Evolutionary conservation across 1,140 invertebrate species (phyloP).

Genomic region (Drosophila virilis): DNA sequence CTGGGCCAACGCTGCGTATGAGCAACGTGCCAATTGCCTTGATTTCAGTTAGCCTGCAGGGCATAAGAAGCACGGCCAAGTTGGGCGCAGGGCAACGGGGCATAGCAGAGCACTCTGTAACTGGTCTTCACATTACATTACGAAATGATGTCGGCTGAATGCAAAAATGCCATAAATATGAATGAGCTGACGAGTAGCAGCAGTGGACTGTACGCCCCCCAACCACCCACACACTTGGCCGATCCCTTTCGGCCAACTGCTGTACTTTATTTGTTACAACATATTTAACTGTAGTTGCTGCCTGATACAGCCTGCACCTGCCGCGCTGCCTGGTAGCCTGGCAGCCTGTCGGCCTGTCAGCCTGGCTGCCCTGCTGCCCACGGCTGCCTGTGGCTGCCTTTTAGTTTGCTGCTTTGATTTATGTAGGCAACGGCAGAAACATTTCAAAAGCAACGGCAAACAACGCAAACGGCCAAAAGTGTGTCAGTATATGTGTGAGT

Average conservation of each 20-base stretch:
- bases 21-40: constrained; percentile 80
- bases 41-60: constrained; percentile 50
- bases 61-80: neutral
- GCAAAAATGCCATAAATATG: constrained; percentile 82
- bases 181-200: constrained; percentile 74
- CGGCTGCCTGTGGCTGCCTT: constrained; percentile 61
- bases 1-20: constrained; percentile 62
- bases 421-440: constrained; percentile 70
- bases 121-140: constrained; percentile 75
- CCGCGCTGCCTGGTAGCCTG: neutral
- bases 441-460: constrained; percentile 68
- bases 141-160: constrained; percentile 80
- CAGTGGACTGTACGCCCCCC: constrained; percentile 37
- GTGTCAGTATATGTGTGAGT: constrained; percentile 43
- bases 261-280: constrained; percentile 82
- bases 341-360: constrained; percentile 19
- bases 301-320: constrained; percentile 22
- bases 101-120: constrained; percentile 39
- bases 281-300: constrained; percentile 79
- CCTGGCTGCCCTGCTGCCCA: neutral
- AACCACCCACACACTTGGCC: constrained; percentile 7
- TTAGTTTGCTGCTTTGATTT: constrained; percentile 76
- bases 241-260: constrained; percentile 56
- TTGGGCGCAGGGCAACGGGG: neutral
- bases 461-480: constrained; percentile 53